Conservation (phyloP, 2,113 vertebrate species). For the Nothoprocta perdicaria region DNA sequence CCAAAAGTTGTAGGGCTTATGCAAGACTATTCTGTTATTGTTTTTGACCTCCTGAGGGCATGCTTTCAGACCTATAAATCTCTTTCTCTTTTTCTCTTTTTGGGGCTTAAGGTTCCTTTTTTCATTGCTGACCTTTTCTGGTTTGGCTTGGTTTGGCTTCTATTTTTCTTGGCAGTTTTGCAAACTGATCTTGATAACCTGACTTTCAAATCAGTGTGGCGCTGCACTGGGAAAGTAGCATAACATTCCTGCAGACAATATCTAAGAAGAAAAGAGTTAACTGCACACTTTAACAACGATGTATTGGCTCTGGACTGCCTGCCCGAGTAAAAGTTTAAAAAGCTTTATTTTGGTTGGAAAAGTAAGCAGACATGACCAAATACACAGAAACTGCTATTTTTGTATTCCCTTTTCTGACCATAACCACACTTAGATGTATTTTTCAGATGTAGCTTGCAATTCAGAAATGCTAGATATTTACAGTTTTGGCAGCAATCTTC, state of each 20-base stretch:
- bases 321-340: constrained; percentile 7
- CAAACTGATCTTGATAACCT: constrained; percentile 2
- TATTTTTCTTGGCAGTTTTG: background rate
- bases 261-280: constrained; percentile 8
- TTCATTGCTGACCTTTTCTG: background rate
- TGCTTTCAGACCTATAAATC: background rate
- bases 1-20: background rate
- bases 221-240: background rate
- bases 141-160: background rate
- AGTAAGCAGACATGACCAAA: constrained; percentile 68
- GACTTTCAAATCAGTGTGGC: background rate
- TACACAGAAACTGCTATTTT: constrained; percentile 40
- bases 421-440: constrained; percentile 27
- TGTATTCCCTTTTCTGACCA: constrained; percentile 42
- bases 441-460: constrained; percentile 47
- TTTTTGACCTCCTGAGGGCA: background rate
- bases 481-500: background rate
- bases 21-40: background rate
- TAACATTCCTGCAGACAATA: background rate
- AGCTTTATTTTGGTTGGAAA: constrained; percentile 68
- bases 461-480: constrained; percentile 41
- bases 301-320: constrained; percentile 3
- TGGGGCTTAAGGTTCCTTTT: background rate
- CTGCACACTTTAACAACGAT: constrained; percentile 14
- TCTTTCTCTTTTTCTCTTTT: background rate